These are phyloP conservation scores for Sabatieria punctata DNA, from an alignment of 2,888 invertebrate species.

Conservation along the genomic window DNA sequence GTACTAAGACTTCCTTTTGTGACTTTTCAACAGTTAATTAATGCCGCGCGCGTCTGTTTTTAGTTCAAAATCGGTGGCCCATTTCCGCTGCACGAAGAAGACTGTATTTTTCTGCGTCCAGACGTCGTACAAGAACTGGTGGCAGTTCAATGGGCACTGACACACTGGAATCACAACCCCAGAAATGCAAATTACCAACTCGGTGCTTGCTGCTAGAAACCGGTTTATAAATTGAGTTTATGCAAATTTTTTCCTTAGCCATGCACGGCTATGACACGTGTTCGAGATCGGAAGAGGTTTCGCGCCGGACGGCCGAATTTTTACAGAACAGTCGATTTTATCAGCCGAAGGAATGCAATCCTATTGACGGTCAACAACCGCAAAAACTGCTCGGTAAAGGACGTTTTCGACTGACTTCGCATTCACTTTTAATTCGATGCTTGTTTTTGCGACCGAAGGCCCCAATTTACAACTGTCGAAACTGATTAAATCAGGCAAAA, in stretches of 20 bases:
- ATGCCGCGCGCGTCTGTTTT: not conserved
- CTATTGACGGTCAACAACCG: too few relatives aligned
- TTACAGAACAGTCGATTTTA: constrained; percentile 24
- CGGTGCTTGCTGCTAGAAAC: too few relatives aligned
- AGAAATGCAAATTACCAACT: constrained; percentile 9
- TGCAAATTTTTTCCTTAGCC: too few relatives aligned
- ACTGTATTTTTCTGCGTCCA: constrained; percentile 21
- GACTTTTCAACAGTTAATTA: not conserved
- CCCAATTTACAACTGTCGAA: too few relatives aligned
- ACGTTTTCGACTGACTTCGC: too few relatives aligned
- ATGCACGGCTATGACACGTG: constrained; percentile 28
- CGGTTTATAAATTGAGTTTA: too few relatives aligned
- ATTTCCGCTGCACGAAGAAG: constrained; percentile 18
- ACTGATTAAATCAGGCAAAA: too few relatives aligned
- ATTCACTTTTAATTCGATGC: too few relatives aligned
- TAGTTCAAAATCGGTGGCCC: constrained; percentile 8
- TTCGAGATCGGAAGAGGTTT: constrained; percentile 22
- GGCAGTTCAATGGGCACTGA: constrained; percentile 30
- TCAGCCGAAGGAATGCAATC: constrained; percentile 27
- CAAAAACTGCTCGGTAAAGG: too few relatives aligned
- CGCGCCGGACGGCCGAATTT: constrained; percentile 26
- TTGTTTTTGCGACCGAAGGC: too few relatives aligned
- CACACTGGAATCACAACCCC: constrained; percentile 28
- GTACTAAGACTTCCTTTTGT: not conserved
- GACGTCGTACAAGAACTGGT: constrained; percentile 28